phyloP scores from a whole-genome alignment of 1,140 invertebrate genomes.

The Drosophila bipectinata region DNA sequence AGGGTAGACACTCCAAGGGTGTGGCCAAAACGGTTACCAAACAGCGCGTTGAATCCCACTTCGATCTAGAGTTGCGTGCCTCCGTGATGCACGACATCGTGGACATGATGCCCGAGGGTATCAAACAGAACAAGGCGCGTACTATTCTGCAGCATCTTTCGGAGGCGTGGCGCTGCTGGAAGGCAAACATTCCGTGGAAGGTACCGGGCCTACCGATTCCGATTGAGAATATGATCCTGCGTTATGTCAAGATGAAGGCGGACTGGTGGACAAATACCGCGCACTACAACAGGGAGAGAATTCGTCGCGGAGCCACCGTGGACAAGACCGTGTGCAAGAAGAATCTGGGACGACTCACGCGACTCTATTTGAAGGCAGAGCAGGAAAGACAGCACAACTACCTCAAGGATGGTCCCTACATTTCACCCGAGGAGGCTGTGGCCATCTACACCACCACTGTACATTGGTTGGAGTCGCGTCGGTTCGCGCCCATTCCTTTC shows the following conservation, averaged over 20 bases:
- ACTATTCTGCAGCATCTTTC: slow-evolving; percentile 99
- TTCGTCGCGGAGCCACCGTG: slow-evolving; percentile 96
- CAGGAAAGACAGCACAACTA: slow-evolving; percentile 99
- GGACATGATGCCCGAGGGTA: slow-evolving; percentile 99
- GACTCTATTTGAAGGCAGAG: slow-evolving; percentile 98
- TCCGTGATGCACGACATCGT: slow-evolving; percentile 99
- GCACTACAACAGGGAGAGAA: slow-evolving; percentile 99
- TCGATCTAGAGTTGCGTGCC: slow-evolving; percentile 98
- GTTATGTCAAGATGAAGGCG: slow-evolving; percentile 99
- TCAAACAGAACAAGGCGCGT: slow-evolving; percentile 99
- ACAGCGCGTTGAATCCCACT: slow-evolving; percentile 99
- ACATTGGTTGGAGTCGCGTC: slow-evolving; percentile 98
- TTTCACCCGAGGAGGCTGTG: slow-evolving; percentile 99
- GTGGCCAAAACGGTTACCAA: slow-evolving; percentile 99
- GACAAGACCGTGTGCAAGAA: slow-evolving; percentile 99
- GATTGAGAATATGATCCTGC: slow-evolving; percentile 99
- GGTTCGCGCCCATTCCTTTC: slow-evolving; percentile 99
- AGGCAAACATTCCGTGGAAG: slow-evolving; percentile 99
- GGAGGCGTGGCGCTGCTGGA: slow-evolving; percentile 99
- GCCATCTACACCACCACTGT: slow-evolving; percentile 99
- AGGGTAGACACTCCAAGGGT: slow-evolving; percentile 99
- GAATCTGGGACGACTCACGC: slow-evolving; percentile 97
- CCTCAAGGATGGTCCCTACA: slow-evolving; percentile 99
- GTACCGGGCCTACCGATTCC: slow-evolving; percentile 99
- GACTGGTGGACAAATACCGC: slow-evolving; percentile 99